Evolutionary conservation across 2,113 vertebrate genomes (phyloP).

Genomic region (Serinus canaria): DNA sequence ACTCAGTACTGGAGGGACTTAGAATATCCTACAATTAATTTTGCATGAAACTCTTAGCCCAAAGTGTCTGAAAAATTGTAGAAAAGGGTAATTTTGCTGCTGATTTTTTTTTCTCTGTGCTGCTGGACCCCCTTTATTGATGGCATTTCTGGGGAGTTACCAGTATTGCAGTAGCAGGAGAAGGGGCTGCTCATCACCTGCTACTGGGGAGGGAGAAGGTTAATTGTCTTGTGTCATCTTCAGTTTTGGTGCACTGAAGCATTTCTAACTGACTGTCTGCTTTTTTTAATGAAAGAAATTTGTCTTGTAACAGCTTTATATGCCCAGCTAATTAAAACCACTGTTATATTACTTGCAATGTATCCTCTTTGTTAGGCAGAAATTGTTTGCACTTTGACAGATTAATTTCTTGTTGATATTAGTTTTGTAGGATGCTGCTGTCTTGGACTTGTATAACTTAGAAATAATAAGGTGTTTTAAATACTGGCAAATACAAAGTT

Average conservation of each 20-base stretch:
- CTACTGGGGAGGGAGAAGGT: background rate
- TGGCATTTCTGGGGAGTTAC: background rate
- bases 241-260: background rate
- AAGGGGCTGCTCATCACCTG: background rate
- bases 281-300: conserved; percentile 56
- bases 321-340: conserved; percentile 49
- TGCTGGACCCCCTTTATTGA: background rate
- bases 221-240: background rate
- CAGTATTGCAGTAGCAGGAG: background rate
- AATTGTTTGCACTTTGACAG: conserved; percentile 31
- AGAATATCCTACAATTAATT: background rate
- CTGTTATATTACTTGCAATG: background rate
- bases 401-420: conserved; percentile 27
- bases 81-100: background rate
- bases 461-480: conserved; percentile 5
- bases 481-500: background rate
- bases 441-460: background rate
- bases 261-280: conserved; percentile 8
- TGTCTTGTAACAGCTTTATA: conserved; percentile 31
- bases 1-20: background rate
- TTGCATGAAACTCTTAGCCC: background rate
- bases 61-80: background rate
- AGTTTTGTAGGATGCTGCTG: background rate
- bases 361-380: conserved; percentile 25
- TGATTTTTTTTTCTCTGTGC: background rate